Evolutionary conservation across 2,797 vertebrate species (phyloP).

Genomic region (Cynodonichthys magdalenae): DNA sequence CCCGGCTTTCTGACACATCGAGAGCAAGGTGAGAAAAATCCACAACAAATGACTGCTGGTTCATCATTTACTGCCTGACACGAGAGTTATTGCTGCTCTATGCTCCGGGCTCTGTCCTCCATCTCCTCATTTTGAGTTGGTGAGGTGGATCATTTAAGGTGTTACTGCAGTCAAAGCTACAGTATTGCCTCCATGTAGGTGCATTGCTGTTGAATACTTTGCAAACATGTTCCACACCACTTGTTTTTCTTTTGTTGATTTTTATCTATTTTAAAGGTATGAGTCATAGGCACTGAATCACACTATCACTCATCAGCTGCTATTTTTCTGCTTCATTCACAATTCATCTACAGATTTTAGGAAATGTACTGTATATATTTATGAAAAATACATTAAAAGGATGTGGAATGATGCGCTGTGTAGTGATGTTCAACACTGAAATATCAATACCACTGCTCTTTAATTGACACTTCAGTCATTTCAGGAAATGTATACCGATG

Average conservation of each 20-base stretch:
- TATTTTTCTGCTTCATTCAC: too few species aligned
- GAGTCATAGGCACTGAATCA: too few species aligned
- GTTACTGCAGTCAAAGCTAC: not conserved
- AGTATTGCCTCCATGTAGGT: not conserved
- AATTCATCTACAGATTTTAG: too few species aligned
- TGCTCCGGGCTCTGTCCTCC: not conserved
- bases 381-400: too few species aligned
- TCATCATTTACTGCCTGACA: constrained; percentile 7
- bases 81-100: constrained; percentile 9
- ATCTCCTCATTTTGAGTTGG: not conserved
- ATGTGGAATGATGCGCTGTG: too few species aligned
- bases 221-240: not conserved
- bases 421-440: too few species aligned
- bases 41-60: constrained; percentile 2
- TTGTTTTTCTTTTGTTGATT: not conserved
- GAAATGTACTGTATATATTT: too few species aligned
- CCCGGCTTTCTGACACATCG: not conserved
- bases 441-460: too few species aligned
- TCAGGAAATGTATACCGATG: too few species aligned
- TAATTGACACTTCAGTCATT: too few species aligned
- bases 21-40: not conserved
- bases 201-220: not conserved
- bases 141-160: not conserved
- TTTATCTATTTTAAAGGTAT: too few species aligned
- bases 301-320: too few species aligned